Percentiles rank a stretch among this genome's conserved stretches.
phyloP scores from a whole-genome alignment of 2,888 invertebrate genomes.

The Aporophyla lueneburgensis region DNA sequence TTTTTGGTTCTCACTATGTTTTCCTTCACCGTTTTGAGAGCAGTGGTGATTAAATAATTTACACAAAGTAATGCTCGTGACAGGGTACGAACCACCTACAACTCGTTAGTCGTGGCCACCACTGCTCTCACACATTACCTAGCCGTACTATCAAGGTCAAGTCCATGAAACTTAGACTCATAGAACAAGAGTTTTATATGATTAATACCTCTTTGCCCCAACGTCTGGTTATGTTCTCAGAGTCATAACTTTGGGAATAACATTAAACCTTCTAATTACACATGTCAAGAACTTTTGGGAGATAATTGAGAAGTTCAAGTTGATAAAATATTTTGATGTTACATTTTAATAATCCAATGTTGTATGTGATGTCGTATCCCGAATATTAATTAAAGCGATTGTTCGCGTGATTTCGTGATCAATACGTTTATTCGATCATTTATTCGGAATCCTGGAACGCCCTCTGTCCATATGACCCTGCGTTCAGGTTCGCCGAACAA shows the following conservation, averaged over 20 bases:
- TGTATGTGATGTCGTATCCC: not conserved
- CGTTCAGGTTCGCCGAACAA: not conserved
- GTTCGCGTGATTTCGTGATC: not conserved
- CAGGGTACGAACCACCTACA: no score
- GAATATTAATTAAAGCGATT: not conserved
- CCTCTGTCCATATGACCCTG: not conserved
- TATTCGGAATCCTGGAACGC: not conserved
- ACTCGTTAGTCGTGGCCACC: no score
- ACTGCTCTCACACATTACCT: not conserved
- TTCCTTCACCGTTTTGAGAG: no score
- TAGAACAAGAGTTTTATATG: not conserved
- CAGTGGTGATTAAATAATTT: no score
- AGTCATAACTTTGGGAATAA: conserved; percentile 1
- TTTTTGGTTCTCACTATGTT: no score
- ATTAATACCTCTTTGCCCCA: not conserved
- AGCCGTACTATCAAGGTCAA: not conserved
- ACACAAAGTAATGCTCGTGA: no score
- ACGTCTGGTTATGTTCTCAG: not conserved
- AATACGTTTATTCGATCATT: not conserved
- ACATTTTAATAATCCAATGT: not conserved
- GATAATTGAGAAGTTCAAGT: conserved; percentile 8
- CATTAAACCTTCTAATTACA: not conserved
- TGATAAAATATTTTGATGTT: not conserved
- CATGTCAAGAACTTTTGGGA: not conserved
- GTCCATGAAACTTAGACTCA: not conserved